These are phyloP conservation scores for Ictidomys tridecemlineatus DNA, from an alignment of 2,113 vertebrate species.

Conservation along the genomic window DNA sequence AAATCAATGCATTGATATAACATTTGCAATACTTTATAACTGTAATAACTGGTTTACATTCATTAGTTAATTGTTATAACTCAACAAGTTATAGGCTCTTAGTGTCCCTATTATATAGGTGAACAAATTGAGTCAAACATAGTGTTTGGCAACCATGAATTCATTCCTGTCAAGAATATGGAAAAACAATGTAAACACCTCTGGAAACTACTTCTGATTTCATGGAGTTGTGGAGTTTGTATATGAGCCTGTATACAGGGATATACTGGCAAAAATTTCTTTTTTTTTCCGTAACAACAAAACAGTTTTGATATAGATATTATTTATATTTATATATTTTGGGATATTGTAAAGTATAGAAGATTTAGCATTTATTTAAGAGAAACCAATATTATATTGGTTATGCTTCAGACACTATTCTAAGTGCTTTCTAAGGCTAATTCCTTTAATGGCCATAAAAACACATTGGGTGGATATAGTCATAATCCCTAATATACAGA, in stretches of 20 bases:
- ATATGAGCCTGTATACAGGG: fast-evolving
- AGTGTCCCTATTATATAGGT: neutral
- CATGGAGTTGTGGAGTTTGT: neutral
- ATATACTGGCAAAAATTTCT: neutral
- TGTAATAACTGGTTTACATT: neutral
- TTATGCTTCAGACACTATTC: neutral
- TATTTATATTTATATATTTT: neutral
- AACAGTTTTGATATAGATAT: neutral
- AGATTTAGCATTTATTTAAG: neutral
- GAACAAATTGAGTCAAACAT: neutral
- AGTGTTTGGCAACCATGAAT: neutral
- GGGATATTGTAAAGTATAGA: neutral
- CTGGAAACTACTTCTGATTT: neutral
- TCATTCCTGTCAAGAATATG: neutral
- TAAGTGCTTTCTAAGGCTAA: neutral
- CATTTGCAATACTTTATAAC: neutral
- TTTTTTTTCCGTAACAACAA: conserved; percentile 15
- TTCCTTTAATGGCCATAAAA: neutral
- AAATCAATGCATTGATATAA: neutral
- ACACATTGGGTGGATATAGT: neutral
- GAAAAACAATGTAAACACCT: neutral
- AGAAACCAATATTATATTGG: neutral
- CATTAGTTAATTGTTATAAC: neutral
- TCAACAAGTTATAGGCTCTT: neutral
- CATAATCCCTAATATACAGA: neutral